Evolutionary conservation across 2,113 vertebrate species (phyloP).

Genomic region (Chaenocephalus aceratus): DNA sequence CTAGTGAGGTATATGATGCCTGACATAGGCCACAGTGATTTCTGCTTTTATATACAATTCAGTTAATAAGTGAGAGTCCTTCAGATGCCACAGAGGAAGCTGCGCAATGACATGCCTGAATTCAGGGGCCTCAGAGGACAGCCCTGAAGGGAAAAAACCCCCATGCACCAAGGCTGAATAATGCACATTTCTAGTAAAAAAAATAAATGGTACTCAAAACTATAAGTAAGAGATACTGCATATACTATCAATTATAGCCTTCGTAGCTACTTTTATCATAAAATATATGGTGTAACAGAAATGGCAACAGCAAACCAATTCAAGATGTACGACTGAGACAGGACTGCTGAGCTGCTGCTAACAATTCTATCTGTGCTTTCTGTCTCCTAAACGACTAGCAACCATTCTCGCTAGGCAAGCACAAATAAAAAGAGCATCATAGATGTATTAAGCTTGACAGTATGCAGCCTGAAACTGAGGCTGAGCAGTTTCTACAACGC

Average conservation of each 20-base stretch:
- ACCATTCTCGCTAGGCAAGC: conserved; percentile 11
- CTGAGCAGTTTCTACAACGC: conserved; percentile 58
- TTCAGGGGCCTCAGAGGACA: conserved; percentile 64
- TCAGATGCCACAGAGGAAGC: conserved; percentile 61
- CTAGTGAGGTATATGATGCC: neutral
- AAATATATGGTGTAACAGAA: conserved; percentile 25
- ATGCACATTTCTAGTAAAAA: conserved; percentile 43
- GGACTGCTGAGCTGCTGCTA: conserved; percentile 45
- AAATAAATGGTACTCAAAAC: neutral
- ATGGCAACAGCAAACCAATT: conserved; percentile 39
- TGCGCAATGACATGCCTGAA: conserved; percentile 66
- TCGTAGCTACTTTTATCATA: neutral
- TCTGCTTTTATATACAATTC: conserved; percentile 26
- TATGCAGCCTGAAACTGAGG: conserved; percentile 35
- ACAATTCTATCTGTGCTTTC: conserved; percentile 21
- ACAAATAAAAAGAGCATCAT: conserved; percentile 10
- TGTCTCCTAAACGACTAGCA: conserved; percentile 18
- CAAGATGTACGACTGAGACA: conserved; percentile 55
- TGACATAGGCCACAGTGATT: neutral
- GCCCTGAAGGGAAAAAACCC: conserved; percentile 34
- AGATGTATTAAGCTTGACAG: conserved; percentile 22
- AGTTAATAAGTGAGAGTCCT: conserved; percentile 46
- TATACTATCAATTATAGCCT: neutral
- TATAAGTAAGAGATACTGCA: neutral
- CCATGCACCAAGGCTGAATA: conserved; percentile 45